These are phyloP conservation scores for Cromileptes altivelis DNA, from an alignment of 2,113 vertebrate genomes.

Conservation along the genomic window DNA sequence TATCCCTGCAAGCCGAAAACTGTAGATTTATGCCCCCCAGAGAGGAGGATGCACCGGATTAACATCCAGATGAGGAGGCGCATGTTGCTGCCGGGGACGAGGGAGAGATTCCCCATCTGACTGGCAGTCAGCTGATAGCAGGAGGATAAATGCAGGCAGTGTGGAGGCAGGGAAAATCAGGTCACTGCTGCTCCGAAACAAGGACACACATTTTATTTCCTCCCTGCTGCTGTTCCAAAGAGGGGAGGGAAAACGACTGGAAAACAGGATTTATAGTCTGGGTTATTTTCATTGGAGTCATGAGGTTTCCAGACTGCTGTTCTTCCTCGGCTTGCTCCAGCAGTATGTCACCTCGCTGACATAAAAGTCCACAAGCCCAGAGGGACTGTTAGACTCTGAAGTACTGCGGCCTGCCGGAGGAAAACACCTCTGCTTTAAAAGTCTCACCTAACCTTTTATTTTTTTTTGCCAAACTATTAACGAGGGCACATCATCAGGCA, in stretches of 20 bases:
- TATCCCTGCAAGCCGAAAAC: not conserved
- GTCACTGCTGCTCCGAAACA: slow-evolving; percentile 65
- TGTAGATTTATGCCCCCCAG: not conserved
- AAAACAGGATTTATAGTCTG: slow-evolving; percentile 64
- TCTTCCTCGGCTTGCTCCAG: slow-evolving; percentile 22
- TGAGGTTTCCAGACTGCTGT: slow-evolving; percentile 56
- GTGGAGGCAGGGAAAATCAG: slow-evolving; percentile 58
- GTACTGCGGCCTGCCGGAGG: not conserved
- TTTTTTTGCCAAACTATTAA: not conserved
- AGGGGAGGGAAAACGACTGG: slow-evolving; percentile 1
- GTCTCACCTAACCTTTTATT: not conserved
- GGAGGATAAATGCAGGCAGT: slow-evolving; percentile 40
- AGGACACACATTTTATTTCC: slow-evolving; percentile 58
- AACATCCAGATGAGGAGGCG: slow-evolving; percentile 29
- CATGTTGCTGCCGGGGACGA: not conserved
- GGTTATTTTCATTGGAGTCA: slow-evolving; percentile 67
- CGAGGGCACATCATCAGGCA: not conserved
- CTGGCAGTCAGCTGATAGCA: slow-evolving; percentile 56
- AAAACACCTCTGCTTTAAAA: not conserved
- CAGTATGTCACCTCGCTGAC: slow-evolving; percentile 33
- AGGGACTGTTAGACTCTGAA: not conserved
- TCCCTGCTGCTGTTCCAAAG: slow-evolving; percentile 30
- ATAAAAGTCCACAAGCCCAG: slow-evolving; percentile 6
- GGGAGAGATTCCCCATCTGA: slow-evolving; percentile 31
- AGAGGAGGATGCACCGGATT: slow-evolving; percentile 20